These are phyloP conservation scores for Agrypnia vestita DNA, from an alignment of 1,140 invertebrate species.

Conservation along the genomic window DNA sequence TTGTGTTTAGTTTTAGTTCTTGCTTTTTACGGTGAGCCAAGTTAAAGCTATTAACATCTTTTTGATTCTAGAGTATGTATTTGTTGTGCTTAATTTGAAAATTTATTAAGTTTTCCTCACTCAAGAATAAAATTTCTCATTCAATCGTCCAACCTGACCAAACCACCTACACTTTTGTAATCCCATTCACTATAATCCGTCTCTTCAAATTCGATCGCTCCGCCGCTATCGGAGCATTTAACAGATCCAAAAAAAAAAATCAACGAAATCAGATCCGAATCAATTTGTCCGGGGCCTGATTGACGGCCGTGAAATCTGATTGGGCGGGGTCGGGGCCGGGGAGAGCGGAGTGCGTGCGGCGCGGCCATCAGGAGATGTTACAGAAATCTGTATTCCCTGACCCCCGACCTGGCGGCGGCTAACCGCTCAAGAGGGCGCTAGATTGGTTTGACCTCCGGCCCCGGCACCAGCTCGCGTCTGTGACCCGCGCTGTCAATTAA, in stretches of 20 bases:
- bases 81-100: too few species aligned
- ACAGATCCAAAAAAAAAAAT: slow-evolving; percentile 22
- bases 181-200: background rate
- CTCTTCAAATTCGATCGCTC: background rate
- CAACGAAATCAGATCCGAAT: slow-evolving; percentile 29
- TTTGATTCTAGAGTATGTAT: too few species aligned
- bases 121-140: too few species aligned
- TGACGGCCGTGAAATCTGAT: slow-evolving; percentile 26
- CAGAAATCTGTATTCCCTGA: slow-evolving; percentile 23
- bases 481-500: slow-evolving; percentile 53
- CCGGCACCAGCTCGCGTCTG: slow-evolving; percentile 35
- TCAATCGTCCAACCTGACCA: too few species aligned
- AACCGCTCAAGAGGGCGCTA: slow-evolving; percentile 32
- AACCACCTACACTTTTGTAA: too few species aligned
- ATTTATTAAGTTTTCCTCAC: too few species aligned
- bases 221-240: background rate
- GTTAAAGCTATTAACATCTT: too few species aligned
- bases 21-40: too few species aligned
- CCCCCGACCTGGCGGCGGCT: slow-evolving; percentile 25
- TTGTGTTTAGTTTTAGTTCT: too few species aligned
- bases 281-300: background rate
- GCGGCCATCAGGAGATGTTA: slow-evolving; percentile 9
- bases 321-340: slow-evolving; percentile 3
- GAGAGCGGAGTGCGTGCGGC: slow-evolving; percentile 12
- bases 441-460: slow-evolving; percentile 55